A percentile compares a stretch with the other conserved stretches of the same genome.
Evolutionary conservation across 1,140 invertebrate genomes (phyloP).

Genomic region (Chelonus insularis): DNA sequence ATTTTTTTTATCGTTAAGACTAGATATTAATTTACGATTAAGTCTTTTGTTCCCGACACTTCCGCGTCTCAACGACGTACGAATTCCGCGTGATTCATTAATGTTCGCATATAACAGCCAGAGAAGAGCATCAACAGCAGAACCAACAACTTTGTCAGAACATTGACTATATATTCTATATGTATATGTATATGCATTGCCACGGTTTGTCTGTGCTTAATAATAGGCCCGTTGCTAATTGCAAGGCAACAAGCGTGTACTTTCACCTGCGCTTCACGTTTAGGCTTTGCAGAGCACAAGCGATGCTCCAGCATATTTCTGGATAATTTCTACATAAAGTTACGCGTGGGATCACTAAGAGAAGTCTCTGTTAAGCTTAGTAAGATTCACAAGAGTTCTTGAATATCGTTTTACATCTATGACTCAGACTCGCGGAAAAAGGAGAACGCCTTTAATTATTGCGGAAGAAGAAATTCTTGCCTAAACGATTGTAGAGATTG

Average conservation of each 20-base stretch:
- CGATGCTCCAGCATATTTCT: not conserved
- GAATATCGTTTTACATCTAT: not conserved
- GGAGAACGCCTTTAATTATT: slow-evolving; percentile 20
- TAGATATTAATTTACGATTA: not conserved
- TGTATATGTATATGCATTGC: slow-evolving; percentile 11
- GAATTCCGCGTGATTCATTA: slow-evolving; percentile 9
- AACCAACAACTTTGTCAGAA: not conserved
- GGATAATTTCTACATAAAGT: slow-evolving; percentile 1
- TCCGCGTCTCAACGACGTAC: not conserved
- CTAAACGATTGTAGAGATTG: slow-evolving; percentile 22
- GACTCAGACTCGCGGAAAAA: not conserved
- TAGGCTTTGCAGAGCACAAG: slow-evolving; percentile 20
- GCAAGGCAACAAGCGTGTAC: slow-evolving; percentile 29
- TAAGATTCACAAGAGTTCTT: not conserved
- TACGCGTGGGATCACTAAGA: slow-evolving; percentile 20
- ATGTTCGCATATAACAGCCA: slow-evolving; percentile 1
- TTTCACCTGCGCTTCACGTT: slow-evolving; percentile 31
- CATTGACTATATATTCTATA: not conserved
- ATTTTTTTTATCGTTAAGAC: not conserved
- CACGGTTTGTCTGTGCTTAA: slow-evolving; percentile 28
- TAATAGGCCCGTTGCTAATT: slow-evolving; percentile 31
- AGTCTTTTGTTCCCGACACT: not conserved
- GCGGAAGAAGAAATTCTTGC: slow-evolving; percentile 25
- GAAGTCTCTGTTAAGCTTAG: not conserved
- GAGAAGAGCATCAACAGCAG: not conserved